Base-by-base conservation (phyloP, 2,888 invertebrate species). In the Agonopterix subpropinquella region DNA sequence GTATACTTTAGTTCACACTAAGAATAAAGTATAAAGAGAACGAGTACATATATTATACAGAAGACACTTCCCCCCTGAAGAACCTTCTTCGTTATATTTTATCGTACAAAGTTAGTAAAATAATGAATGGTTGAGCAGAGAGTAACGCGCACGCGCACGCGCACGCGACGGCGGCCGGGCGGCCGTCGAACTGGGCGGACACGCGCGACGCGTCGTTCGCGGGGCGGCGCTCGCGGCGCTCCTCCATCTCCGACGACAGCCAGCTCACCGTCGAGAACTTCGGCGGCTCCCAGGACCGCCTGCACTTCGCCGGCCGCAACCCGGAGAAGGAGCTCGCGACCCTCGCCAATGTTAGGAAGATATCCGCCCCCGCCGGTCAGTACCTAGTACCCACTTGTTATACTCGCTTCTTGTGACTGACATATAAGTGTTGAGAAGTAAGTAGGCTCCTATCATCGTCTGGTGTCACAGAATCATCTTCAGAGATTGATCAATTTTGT, bases 201-300 rank as follows among this genome's bases (percentile, higher is more conserved):
- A 50, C 67, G 0, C 74, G 77, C 52, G 77, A 80, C 62, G 61
- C 61, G 36, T 71, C 80, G 53, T 96, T 93, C 84, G 95, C 95
- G 49, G 96, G 96, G 44, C 91, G 96, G 3, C 91, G 96, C 44
- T 96, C 96, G 44, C 90, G 96, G 11, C 90, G 96, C 55, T 95
- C 96, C 71, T 96, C 96, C 58, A 90, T 95, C 46, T 70, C 84
- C 0, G 96, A 96, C 73, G 96, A 97, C 73, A 96, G 95, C 36
- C 96, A 96, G 77, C 89, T 97, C 60, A 97, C 96, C 0, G 94
- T 96, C 49, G 97, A 97, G 86, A 97, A 97, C 86, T 96, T 97
- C 78, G 96, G 97, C 44, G 97, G 97, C 50, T 95, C 95, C 58
- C 96, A 96, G 88, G 96, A 97, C 78, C 93, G 96, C 63, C 79